phyloP scores from a whole-genome alignment of 1,140 invertebrate genomes.

The Macrotrachela quadricornifera region DNA sequence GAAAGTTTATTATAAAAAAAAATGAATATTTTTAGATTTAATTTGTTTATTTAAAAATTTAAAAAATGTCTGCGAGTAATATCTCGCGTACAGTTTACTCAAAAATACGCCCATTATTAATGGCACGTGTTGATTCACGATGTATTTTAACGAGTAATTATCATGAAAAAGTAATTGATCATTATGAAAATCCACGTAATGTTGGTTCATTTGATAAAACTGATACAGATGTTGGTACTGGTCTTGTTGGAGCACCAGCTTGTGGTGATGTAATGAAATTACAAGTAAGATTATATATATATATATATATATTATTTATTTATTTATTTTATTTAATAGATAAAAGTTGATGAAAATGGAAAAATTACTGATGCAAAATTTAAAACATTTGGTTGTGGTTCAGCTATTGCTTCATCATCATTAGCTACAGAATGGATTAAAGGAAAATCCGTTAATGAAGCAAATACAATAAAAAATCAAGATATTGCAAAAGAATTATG shows the following conservation, averaged over 20 bases:
- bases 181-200: constrained; percentile 97
- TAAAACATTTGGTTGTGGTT: constrained; percentile 98
- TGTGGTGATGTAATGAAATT: constrained; percentile 99
- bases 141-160: neutral
- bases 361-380: constrained; percentile 98
- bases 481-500: constrained; percentile 93
- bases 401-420: constrained; percentile 93
- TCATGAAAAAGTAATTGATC: constrained; percentile 64
- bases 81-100: too few relatives aligned
- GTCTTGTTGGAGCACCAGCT: constrained; percentile 88
- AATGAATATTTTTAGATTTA: too few relatives aligned
- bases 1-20: too few relatives aligned
- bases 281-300: constrained; percentile 42
- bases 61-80: too few relatives aligned
- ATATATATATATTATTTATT: neutral
- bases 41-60: too few relatives aligned
- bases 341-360: constrained; percentile 68
- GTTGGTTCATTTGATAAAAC: constrained; percentile 91
- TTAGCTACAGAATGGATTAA: constrained; percentile 99
- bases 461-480: constrained; percentile 60
- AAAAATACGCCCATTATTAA: too few relatives aligned
- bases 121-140: too few relatives aligned
- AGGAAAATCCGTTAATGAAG: constrained; percentile 58
- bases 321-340: constrained; percentile 13
- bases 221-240: constrained; percentile 78